These are phyloP conservation scores for Nephrotoma flavescens DNA, from an alignment of 2,888 invertebrate genomes.

Conservation along the genomic window DNA sequence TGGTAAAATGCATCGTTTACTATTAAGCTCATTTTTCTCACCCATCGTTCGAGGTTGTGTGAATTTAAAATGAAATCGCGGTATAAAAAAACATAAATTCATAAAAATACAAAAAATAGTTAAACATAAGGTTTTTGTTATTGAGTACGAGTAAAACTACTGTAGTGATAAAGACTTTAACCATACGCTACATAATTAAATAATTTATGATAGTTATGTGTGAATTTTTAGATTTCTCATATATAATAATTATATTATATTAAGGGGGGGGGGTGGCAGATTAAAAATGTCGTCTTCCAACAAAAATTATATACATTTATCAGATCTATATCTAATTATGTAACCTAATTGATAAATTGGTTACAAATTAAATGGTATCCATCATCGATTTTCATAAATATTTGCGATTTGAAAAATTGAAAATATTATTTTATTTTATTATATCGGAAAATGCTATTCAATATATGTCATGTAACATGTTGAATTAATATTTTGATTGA, in stretches of 20 bases:
- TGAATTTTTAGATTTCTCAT: not conserved
- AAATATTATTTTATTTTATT: not conserved
- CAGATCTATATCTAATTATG: not conserved
- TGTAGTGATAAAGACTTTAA: not conserved
- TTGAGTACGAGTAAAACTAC: not conserved
- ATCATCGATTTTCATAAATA: not conserved
- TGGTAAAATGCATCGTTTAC: not conserved
- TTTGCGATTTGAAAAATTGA: not conserved
- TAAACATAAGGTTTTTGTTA: not conserved
- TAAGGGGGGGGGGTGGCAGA: too few species aligned
- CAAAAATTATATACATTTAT: not conserved
- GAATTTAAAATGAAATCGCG: not conserved
- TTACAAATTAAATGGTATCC: not conserved
- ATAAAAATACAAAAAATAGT: not conserved
- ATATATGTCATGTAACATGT: not conserved
- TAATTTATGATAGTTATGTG: not conserved
- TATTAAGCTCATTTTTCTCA: not conserved
- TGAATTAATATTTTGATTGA: not conserved
- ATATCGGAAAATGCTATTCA: not conserved
- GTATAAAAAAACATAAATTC: too few species aligned
- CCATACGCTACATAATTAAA: not conserved
- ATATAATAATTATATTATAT: not conserved
- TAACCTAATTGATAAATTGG: not conserved
- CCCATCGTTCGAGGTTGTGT: not conserved
- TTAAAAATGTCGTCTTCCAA: too few species aligned